phyloP scores from a whole-genome alignment of 1,140 invertebrate species.

The Bombus haemorrhoidalis region DNA sequence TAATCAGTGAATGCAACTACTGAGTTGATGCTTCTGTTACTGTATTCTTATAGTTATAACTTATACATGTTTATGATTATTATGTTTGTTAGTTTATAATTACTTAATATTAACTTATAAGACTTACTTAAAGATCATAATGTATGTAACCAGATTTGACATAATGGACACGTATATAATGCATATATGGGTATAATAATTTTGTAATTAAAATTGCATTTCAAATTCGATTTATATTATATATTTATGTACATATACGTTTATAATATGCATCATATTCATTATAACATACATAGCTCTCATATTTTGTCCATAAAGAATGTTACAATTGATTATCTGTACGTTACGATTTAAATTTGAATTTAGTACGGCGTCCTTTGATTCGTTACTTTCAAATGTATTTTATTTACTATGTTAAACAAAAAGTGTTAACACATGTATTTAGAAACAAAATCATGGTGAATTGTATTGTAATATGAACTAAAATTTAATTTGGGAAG shows the following conservation, averaged over 20 bases:
- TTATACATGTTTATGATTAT: too few relatives aligned
- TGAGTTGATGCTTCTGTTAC: too few relatives aligned
- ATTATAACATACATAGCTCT: neutral
- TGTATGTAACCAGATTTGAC: too few relatives aligned
- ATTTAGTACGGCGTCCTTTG: neutral
- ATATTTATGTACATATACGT: neutral
- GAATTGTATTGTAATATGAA: neutral
- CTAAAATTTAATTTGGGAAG: neutral
- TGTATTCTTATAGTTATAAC: too few relatives aligned
- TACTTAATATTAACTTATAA: too few relatives aligned
- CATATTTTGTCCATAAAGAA: too few relatives aligned
- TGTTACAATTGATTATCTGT: neutral
- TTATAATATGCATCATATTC: neutral
- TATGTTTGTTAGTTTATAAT: too few relatives aligned
- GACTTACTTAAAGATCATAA: too few relatives aligned
- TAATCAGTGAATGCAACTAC: too few relatives aligned
- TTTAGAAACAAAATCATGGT: neutral
- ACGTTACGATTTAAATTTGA: slow-evolving; percentile 35
- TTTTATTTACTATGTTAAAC: neutral
- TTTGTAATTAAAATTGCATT: too few relatives aligned
- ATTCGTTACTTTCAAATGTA: neutral
- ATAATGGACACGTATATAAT: too few relatives aligned
- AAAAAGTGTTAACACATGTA: neutral
- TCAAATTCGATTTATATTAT: neutral
- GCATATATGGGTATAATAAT: too few relatives aligned